Evolutionary conservation across 2,888 invertebrate species (phyloP).

Genomic region (Gortyna flavago): DNA sequence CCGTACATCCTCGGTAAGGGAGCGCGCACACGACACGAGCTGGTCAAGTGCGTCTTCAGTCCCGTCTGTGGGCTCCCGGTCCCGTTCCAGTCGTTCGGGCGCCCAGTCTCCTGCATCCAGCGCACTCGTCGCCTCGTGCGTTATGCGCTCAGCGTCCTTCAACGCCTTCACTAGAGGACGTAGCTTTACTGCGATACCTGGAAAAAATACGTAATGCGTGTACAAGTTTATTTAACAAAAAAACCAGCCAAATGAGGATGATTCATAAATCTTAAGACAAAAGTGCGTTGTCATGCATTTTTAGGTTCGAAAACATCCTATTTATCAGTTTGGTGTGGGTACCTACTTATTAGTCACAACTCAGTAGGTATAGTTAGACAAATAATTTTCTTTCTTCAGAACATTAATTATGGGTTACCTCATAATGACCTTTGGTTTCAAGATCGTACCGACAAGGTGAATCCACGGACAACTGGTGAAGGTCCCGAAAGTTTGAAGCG

Average conservation of each 20-base stretch:
- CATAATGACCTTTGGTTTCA: not conserved
- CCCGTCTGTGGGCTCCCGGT: conserved; percentile 88
- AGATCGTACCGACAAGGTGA: not conserved
- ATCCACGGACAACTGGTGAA: not conserved
- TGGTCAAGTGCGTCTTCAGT: conserved; percentile 96
- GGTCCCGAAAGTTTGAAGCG: not conserved
- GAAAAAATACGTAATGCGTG: conserved; percentile 28
- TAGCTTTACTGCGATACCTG: conserved; percentile 92
- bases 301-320: conserved; percentile 26
- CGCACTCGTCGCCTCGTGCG: conserved; percentile 93
- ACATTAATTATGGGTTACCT: not conserved
- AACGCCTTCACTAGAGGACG: conserved; percentile 94
- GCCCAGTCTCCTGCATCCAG: conserved; percentile 95
- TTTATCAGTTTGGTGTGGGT: conserved; percentile 4
- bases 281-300: conserved; percentile 8
- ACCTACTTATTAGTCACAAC: conserved; percentile 10
- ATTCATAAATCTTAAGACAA: conserved; percentile 22
- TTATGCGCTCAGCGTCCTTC: conserved; percentile 94
- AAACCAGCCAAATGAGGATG: conserved; percentile 6
- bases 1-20: conserved; percentile 96
- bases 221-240: conserved; percentile 11
- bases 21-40: conserved; percentile 95
- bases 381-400: conserved; percentile 15
- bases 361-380: not conserved
- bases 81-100: conserved; percentile 90